Percentiles rank a stretch among this genome's conserved stretches.
These are phyloP conservation scores for Adineta ricciae DNA, from an alignment of 2,888 invertebrate genomes.

Conservation along the genomic window DNA sequence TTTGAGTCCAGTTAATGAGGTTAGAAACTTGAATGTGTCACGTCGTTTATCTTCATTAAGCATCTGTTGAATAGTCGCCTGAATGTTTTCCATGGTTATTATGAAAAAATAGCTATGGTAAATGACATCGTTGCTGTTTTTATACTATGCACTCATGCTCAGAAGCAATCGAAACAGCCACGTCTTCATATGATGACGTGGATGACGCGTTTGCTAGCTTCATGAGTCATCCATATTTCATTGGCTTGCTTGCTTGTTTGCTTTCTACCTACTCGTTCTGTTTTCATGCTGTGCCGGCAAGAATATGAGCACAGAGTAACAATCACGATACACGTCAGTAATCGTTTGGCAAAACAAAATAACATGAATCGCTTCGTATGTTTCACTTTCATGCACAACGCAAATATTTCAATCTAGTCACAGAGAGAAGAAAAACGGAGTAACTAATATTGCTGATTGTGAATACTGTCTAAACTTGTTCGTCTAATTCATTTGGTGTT, in stretches of 20 bases:
- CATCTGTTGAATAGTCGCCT: not conserved
- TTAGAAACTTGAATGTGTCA: not conserved
- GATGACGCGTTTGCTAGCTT: not conserved
- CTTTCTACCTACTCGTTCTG: not conserved
- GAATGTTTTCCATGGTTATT: not conserved
- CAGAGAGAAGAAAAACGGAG: no score
- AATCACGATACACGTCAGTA: no score
- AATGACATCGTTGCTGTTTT: not conserved
- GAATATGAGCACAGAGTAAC: no score
- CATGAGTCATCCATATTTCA: not conserved
- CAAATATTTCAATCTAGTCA: no score
- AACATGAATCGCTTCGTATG: no score
- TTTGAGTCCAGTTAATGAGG: not conserved
- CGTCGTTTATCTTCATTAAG: not conserved
- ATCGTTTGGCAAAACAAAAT: no score
- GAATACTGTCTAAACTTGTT: no score
- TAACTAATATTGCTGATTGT: no score
- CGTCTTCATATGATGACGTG: slow-evolving; percentile 9
- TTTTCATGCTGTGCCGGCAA: not conserved
- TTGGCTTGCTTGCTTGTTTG: not conserved
- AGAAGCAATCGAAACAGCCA: not conserved
- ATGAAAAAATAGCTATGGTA: not conserved
- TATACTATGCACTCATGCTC: not conserved
- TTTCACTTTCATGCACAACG: not conserved
- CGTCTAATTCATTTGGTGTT: no score